A percentile compares a stretch with the other conserved stretches of the same genome.
Conservation (phyloP, 1,140 invertebrate species). For the Anoplophora glabripennis region DNA sequence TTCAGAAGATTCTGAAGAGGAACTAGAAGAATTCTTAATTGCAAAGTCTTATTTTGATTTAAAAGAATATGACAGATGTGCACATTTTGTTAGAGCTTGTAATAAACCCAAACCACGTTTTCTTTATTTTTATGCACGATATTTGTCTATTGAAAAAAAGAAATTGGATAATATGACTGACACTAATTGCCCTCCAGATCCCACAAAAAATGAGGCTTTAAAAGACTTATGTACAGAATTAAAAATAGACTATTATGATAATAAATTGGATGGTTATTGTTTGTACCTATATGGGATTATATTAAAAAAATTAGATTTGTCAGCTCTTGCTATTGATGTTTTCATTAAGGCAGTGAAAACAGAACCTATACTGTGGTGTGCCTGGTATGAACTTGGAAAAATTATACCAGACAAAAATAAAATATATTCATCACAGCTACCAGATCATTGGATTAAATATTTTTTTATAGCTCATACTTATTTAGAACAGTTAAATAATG, state of each 20-base stretch:
- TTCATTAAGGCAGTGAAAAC: slow-evolving; percentile 74
- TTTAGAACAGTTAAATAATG: slow-evolving; percentile 85
- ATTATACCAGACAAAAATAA: slow-evolving; percentile 77
- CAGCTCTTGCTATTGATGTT: slow-evolving; percentile 69
- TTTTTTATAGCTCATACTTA: slow-evolving; percentile 91
- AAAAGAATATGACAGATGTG: slow-evolving; percentile 88
- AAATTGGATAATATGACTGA: slow-evolving; percentile 81
- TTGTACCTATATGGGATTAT: slow-evolving; percentile 91
- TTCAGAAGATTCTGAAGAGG: slow-evolving; percentile 52
- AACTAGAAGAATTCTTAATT: slow-evolving; percentile 72
- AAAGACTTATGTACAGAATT: slow-evolving; percentile 57
- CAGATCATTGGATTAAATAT: slow-evolving; percentile 92
- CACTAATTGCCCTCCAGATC: slow-evolving; percentile 66
- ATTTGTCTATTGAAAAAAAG: slow-evolving; percentile 86
- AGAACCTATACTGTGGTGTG: slow-evolving; percentile 86
- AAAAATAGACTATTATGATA: slow-evolving; percentile 58
- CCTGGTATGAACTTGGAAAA: slow-evolving; percentile 89
- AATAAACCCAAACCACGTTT: slow-evolving; percentile 67
- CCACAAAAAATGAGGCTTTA: slow-evolving; percentile 57
- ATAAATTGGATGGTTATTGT: slow-evolving; percentile 80
- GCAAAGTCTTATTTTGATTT: slow-evolving; percentile 90
- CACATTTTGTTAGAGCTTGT: slow-evolving; percentile 77
- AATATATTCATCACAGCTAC: slow-evolving; percentile 67
- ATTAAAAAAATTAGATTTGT: slow-evolving; percentile 81
- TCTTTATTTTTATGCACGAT: slow-evolving; percentile 80